Base-by-base conservation (phyloP, 1,140 invertebrate genomes). In the Drosophila pallidifrons region DNA sequence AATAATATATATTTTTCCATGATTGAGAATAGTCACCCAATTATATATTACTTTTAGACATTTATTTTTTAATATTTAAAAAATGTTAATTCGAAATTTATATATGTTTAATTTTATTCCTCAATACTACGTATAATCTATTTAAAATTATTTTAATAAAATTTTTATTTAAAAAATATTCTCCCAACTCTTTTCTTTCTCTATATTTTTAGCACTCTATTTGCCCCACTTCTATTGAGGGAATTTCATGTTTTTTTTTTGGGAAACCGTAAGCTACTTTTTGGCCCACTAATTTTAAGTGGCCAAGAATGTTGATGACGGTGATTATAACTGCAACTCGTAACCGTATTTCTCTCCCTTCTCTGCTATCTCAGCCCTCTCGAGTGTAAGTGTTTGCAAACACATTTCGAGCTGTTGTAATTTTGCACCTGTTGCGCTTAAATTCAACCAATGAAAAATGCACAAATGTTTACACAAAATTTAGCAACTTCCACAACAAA, bases 351-450 rank as follows among this genome's bases (percentile, higher is more conserved):
- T 35, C 38, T 11, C 51, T 25, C 20, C 20, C 20, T 25, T 3
- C 20, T 35, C 54, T 41, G 43, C 47, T 61, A 25, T 25, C 20
- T 10, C 10, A 10, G 20, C 28, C 25, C 6, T 46, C 28, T 13
- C 1, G 5, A 20, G 16, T 32, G 16, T 5, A 8, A 47, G 35
- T 47, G 54, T 57, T 45, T 13, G 30, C 58, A 38, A 65, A 61
- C 75, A 46, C 46, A 60, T 64, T 60, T 52, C 69, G 35, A 51
- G 38, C 57, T 73, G 61, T 69, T 67, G 76, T 77, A 88, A 87
- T 80, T 25, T 83, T 88, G 71, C 83, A 87, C 83, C 77, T 88
- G 83, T 88, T 87, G 83, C 80, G 87, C 70, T 75, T 68, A 15
- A 65, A 64, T 35, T 52, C 46, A 32, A 38, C 72, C 65, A 59